Evolutionary conservation across 1,140 invertebrate genomes (phyloP).

Genomic region (Acromyrmex echinatior): DNA sequence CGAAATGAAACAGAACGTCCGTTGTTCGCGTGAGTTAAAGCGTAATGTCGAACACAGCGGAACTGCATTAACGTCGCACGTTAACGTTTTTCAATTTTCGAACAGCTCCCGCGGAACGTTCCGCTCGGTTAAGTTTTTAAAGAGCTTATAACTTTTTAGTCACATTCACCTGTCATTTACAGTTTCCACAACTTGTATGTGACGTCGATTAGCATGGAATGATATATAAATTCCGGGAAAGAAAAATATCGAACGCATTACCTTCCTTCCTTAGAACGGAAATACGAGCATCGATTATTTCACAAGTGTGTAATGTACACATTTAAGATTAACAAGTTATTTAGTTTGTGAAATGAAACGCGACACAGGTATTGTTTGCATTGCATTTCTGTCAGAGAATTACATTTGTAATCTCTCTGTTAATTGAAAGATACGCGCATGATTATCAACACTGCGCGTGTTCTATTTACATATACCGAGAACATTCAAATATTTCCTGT

Average conservation of each 20-base stretch:
- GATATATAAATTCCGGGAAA: conserved; percentile 5
- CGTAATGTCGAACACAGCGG: conserved; percentile 25
- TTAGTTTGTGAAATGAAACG: conserved; percentile 35
- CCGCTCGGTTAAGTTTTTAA: conserved; percentile 36
- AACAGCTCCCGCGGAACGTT: conserved; percentile 17
- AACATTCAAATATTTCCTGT: conserved; percentile 42
- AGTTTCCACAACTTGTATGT: not conserved
- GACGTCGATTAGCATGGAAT: conserved; percentile 27
- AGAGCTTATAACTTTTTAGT: conserved; percentile 42
- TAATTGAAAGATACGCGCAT: conserved; percentile 57
- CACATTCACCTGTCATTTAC: conserved; percentile 18
- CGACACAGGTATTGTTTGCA: conserved; percentile 34
- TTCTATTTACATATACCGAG: conserved; percentile 22
- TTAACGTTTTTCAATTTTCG: conserved; percentile 44
- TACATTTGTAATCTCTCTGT: conserved; percentile 48
- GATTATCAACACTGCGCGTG: conserved; percentile 10
- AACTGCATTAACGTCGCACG: conserved; percentile 49
- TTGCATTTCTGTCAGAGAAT: conserved; percentile 51
- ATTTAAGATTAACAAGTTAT: conserved; percentile 51
- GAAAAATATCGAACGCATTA: not conserved
- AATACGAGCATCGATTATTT: not conserved
- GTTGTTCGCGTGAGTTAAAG: conserved; percentile 24
- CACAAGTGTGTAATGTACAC: not conserved
- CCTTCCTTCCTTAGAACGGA: not conserved
- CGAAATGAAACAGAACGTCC: not conserved